Base-by-base conservation (phyloP, 1,140 invertebrate species). In the Vanessa tameamea region DNA sequence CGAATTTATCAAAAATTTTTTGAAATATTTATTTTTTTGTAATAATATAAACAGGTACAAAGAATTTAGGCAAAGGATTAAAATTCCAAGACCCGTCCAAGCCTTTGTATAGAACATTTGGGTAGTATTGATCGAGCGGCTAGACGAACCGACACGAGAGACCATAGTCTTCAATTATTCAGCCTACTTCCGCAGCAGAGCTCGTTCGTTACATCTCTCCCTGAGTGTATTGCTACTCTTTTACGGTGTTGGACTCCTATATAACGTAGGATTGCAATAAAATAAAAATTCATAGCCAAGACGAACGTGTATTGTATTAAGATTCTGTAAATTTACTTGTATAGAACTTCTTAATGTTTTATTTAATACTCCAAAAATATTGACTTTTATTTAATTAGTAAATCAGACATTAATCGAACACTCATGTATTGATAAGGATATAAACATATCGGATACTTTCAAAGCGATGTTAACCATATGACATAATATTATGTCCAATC, bases 91-190 rank as follows among this genome's bases (percentile, higher is more conserved):
- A 57, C 69, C 61, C 55, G 69, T 63, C 47, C 48, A 55, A 68
- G 50, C 64, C 37, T 68, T 71, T 73, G 69, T 71, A 53, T 47
- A 73, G 53, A 72, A 76, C 71, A 80, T 83, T 85, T 82, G 79
- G 80, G 77, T 80, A 72, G 77, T 88, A 90, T 90, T 76, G 87
- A 89, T 89, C 87, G 78, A 63, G 37, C 71, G 78, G 81, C 84
- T 78, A 87, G 86, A 87, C 88, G 83, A 82, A 82, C 80, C 81
- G 78, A 71, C 84, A 82, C 70, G 68, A 73, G 84, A 82, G 82
- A 85, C 84, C 84, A 79, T 73, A 81, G 78, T 83, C 80, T 85
- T 91, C 85, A 90, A 90, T 90, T 90, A 91, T 91, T 91, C 87
- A 91, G 74, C 82, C 82, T 85, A 87, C 83, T 88, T 87, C 87